Conservation (phyloP, 2,113 vertebrate genomes). For the Misgurnus anguillicaudatus region DNA sequence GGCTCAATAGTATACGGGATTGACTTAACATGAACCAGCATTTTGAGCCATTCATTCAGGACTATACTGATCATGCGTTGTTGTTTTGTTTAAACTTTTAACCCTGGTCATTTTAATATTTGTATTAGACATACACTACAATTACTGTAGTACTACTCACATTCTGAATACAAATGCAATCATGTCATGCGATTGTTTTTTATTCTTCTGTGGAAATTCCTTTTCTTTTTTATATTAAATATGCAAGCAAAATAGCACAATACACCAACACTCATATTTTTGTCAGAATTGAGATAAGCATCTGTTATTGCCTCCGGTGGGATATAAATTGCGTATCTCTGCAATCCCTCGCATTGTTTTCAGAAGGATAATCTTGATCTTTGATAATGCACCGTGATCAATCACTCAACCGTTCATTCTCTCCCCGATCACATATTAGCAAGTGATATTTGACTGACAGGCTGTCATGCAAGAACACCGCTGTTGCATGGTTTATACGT, state of each 20-base stretch:
- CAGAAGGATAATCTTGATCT: constrained; percentile 28
- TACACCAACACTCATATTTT: neutral
- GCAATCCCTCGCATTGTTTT: constrained; percentile 29
- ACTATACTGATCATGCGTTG: no score
- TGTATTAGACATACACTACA: neutral
- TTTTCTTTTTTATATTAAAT: neutral
- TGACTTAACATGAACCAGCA: no score
- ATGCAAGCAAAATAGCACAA: neutral
- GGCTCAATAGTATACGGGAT: no score
- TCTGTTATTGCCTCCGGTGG: constrained; percentile 22
- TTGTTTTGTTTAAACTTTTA: no score
- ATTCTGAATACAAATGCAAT: neutral
- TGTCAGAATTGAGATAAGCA: constrained; percentile 10
- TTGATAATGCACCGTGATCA: constrained; percentile 14
- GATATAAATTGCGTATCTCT: constrained; percentile 23
- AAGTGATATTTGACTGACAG: constrained; percentile 48
- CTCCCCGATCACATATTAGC: constrained; percentile 18
- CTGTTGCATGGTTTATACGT: constrained; percentile 31
- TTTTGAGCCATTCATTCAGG: no score
- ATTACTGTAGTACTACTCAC: neutral
- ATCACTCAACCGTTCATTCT: constrained; percentile 17
- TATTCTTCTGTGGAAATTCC: neutral
- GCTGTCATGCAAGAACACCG: constrained; percentile 28
- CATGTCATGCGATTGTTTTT: neutral
- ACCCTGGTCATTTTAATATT: no score